Conservation (phyloP, 2,797 vertebrate genomes). For the Hemitrygon akajei region DNA sequence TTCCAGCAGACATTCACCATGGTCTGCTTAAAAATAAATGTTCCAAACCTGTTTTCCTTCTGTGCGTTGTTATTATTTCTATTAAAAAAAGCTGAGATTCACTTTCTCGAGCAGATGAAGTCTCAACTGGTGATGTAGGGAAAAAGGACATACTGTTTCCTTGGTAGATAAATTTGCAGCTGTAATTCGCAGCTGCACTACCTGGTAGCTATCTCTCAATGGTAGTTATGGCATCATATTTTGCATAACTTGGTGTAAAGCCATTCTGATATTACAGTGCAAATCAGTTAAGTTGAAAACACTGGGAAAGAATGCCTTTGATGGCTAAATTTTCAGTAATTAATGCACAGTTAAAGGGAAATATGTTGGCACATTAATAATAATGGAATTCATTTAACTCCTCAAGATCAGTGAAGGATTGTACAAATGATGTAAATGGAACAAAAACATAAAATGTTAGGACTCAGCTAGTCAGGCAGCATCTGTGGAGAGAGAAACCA, state of each 20-base stretch:
- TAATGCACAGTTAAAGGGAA: not conserved
- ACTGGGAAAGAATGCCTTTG: not conserved
- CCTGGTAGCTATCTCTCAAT: not conserved
- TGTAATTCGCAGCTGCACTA: not conserved
- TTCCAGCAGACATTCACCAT: not conserved
- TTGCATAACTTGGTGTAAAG: not conserved
- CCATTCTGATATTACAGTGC: not conserved
- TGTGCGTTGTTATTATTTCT: not conserved
- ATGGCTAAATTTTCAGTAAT: not conserved
- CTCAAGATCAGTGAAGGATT: not conserved
- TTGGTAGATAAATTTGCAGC: not conserved
- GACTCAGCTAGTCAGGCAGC: too few relatives aligned
- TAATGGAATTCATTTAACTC: not conserved
- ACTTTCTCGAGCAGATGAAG: not conserved
- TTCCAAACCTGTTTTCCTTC: not conserved
- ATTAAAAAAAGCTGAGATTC: not conserved
- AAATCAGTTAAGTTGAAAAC: not conserved
- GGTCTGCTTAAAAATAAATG: not conserved
- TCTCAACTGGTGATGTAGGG: not conserved
- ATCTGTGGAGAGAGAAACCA: too few relatives aligned
- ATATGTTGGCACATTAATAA: not conserved
- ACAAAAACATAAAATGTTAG: too few relatives aligned
- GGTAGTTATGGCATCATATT: not conserved
- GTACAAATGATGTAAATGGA: too few relatives aligned
- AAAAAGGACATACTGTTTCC: not conserved